A percentile compares a stretch with the other conserved stretches of the same genome.
Evolutionary conservation across 2,888 invertebrate genomes (phyloP).

Genomic region (Phragmatobia fuliginosa): DNA sequence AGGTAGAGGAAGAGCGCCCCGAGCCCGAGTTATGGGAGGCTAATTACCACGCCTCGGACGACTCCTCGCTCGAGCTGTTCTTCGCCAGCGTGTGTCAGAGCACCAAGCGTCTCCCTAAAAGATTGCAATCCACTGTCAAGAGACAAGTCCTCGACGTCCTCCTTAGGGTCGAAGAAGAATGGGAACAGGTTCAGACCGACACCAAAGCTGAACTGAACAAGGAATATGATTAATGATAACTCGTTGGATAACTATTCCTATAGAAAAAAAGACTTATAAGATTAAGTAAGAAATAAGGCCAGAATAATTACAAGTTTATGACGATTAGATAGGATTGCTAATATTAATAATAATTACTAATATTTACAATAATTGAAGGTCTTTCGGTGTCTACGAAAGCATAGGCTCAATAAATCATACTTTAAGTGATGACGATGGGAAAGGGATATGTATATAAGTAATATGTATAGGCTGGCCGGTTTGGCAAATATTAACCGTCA

Average conservation of each 20-base stretch:
- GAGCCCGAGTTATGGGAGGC: conserved; percentile 65
- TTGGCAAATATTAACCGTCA: neutral
- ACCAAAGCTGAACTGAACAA: conserved; percentile 48
- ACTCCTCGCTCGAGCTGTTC: conserved; percentile 77
- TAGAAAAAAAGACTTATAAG: neutral
- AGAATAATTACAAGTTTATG: neutral
- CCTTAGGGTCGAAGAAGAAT: conserved; percentile 74
- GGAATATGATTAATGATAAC: conserved; percentile 39
- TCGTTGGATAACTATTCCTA: neutral
- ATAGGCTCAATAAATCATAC: neutral
- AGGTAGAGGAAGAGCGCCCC: conserved; percentile 61
- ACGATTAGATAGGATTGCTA: no score
- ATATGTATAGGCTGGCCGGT: neutral
- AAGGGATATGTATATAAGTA: neutral
- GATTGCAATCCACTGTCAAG: conserved; percentile 68
- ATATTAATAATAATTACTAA: no score
- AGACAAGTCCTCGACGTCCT: conserved; percentile 73
- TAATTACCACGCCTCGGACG: conserved; percentile 40
- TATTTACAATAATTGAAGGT: neutral
- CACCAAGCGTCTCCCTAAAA: conserved; percentile 69
- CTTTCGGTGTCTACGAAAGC: neutral
- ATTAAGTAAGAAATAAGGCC: neutral
- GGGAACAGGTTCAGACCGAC: conserved; percentile 55
- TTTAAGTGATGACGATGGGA: neutral
- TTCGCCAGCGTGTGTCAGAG: conserved; percentile 82